Evolutionary conservation across 1,140 invertebrate genomes (phyloP).

Genomic region (Drusus annulatus): DNA sequence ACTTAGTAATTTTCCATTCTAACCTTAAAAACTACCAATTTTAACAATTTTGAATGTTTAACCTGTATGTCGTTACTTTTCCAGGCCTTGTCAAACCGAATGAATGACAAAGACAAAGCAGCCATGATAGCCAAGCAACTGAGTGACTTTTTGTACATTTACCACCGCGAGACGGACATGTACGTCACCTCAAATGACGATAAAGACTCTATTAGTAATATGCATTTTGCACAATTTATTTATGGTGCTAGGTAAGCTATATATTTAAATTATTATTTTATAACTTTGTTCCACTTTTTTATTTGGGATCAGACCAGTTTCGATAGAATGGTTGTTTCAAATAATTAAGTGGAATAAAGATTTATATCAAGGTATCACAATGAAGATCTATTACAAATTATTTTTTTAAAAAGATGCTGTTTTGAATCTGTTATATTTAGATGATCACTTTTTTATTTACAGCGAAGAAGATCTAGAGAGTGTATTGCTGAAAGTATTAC

Average conservation of each 20-base stretch:
- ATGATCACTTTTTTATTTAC: not conserved
- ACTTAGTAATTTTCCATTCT: no score
- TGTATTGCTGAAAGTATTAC: conserved; percentile 64
- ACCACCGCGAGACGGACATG: conserved; percentile 88
- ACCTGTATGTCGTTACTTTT: not conserved
- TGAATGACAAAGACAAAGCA: conserved; percentile 87
- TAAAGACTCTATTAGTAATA: conserved; percentile 65
- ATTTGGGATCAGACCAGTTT: no score
- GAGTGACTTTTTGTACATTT: conserved; percentile 93
- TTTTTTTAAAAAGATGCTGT: no score
- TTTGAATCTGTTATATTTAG: no score
- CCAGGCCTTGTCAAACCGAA: conserved; percentile 81
- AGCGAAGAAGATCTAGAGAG: conserved; percentile 69
- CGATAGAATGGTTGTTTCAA: no score
- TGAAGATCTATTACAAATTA: no score
- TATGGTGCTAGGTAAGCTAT: conserved; percentile 65
- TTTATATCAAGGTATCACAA: no score
- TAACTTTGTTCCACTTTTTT: no score
- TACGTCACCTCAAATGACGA: no score
- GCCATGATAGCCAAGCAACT: conserved; percentile 92
- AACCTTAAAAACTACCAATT: no score
- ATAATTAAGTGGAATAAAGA: no score
- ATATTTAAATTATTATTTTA: conserved; percentile 1
- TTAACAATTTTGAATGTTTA: no score
- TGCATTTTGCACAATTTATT: conserved; percentile 69